Conservation (phyloP, 2,113 vertebrate genomes). For the Panthera tigris region DNA sequence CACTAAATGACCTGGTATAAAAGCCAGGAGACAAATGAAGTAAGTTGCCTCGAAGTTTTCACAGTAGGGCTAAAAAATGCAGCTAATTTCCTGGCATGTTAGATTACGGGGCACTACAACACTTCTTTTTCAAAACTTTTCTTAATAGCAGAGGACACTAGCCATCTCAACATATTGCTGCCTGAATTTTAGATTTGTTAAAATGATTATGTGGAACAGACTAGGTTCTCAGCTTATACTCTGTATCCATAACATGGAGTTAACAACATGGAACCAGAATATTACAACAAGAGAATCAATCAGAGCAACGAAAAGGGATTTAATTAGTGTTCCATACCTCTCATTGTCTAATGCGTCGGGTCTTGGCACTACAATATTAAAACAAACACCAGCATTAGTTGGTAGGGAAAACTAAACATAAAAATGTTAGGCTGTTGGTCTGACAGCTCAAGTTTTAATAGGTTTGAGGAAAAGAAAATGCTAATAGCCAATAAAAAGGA, state of each 20-base stretch:
- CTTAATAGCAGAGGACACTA: neutral
- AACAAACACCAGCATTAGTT: conserved; percentile 85
- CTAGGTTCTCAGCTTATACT: neutral
- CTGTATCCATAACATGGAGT: conserved; percentile 2
- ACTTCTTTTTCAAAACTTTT: conserved; percentile 27
- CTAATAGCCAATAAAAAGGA: conserved; percentile 65
- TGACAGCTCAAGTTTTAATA: conserved; percentile 74
- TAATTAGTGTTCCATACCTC: conserved; percentile 89
- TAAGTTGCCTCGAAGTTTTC: conserved; percentile 19
- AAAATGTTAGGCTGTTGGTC: conserved; percentile 77
- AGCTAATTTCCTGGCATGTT: neutral
- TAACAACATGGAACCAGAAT: conserved; percentile 50
- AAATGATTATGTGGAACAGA: conserved; percentile 40
- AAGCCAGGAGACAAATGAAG: conserved; percentile 52
- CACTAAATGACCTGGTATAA: neutral
- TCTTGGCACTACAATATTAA: conserved; percentile 87
- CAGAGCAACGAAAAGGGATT: conserved; percentile 70
- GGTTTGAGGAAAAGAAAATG: conserved; percentile 63
- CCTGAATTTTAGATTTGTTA: conserved; percentile 31
- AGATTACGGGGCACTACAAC: neutral
- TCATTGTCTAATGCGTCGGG: conserved; percentile 91
- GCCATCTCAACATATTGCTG: neutral
- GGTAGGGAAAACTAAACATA: conserved; percentile 78
- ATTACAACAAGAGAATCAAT: conserved; percentile 65
- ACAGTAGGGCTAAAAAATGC: neutral